Evolutionary conservation across 2,888 invertebrate genomes (phyloP).

Genomic region (Pyrrhia umbra): DNA sequence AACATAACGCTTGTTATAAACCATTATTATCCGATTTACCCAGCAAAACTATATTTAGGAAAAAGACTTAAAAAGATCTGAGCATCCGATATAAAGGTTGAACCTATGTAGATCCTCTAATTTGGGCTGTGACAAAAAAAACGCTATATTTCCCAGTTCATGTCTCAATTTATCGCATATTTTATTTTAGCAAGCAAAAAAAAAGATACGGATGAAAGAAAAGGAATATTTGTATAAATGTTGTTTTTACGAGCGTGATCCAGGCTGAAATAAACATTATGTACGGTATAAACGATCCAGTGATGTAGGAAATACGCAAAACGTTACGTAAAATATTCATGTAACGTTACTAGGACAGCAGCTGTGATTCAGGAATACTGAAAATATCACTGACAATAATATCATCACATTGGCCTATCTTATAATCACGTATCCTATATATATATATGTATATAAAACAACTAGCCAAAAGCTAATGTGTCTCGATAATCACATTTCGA

Average conservation of each 20-base stretch:
- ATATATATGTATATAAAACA: no score
- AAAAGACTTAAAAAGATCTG: conserved; percentile 19
- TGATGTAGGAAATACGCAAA: conserved; percentile 42
- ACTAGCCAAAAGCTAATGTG: no score
- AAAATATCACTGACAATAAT: not conserved
- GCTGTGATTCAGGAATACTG: conserved; percentile 7
- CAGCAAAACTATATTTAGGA: conserved; percentile 26
- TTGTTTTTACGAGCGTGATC: conserved; percentile 62
- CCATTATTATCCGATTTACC: conserved; percentile 42
- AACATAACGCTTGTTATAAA: conserved; percentile 36
- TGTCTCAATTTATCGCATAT: conserved; percentile 65
- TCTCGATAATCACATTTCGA: no score
- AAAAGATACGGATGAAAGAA: conserved; percentile 42
- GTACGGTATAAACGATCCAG: conserved; percentile 44
- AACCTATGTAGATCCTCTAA: conserved; percentile 51
- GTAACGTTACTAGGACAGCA: not conserved
- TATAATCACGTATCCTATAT: no score
- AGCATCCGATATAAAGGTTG: conserved; percentile 26
- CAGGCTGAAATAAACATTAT: conserved; percentile 45
- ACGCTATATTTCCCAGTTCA: conserved; percentile 64
- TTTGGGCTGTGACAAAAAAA: conserved; percentile 49
- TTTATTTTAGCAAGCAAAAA: conserved; percentile 68
- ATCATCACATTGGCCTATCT: no score
- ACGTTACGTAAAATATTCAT: conserved; percentile 20
- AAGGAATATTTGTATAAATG: conserved; percentile 61